Percentiles rank a stretch among this genome's conserved stretches.
phyloP scores from a whole-genome alignment of 2,888 invertebrate species.

The Sarcophaga rosellei region DNA sequence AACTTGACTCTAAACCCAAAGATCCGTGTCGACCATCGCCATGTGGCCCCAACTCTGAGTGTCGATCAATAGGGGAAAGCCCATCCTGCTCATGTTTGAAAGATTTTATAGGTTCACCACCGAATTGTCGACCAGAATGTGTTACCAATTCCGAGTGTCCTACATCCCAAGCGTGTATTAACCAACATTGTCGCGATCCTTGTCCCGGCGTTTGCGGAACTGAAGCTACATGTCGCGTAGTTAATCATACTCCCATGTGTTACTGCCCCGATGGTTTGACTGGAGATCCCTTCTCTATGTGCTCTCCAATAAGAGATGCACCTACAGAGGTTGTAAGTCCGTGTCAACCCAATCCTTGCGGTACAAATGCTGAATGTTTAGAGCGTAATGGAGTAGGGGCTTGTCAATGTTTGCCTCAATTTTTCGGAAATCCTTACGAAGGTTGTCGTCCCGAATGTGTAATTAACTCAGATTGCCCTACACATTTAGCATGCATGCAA shows the following conservation, averaged over 20 bases:
- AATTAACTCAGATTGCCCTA: conserved; percentile 87
- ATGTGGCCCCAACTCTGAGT: conserved; percentile 89
- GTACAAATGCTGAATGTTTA: conserved; percentile 88
- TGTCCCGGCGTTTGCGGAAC: conserved; percentile 87
- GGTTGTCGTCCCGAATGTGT: conserved; percentile 89
- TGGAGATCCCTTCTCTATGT: conserved; percentile 83
- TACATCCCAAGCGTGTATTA: conserved; percentile 87
- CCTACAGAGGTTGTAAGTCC: conserved; percentile 81
- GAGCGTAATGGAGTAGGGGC: conserved; percentile 85
- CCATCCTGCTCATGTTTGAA: conserved; percentile 87
- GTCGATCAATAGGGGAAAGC: conserved; percentile 85
- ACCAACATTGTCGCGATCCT: conserved; percentile 88
- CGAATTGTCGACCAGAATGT: conserved; percentile 90
- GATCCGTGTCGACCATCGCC: conserved; percentile 89
- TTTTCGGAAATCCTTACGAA: conserved; percentile 89
- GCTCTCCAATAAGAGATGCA: conserved; percentile 71
- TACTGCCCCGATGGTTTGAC: conserved; percentile 83
- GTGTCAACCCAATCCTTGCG: conserved; percentile 89
- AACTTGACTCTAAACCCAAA: conserved; percentile 71
- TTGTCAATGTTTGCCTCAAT: conserved; percentile 87
- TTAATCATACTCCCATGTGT: conserved; percentile 85
- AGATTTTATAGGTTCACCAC: conserved; percentile 88
- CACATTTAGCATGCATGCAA: conserved; percentile 86
- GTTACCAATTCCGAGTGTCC: conserved; percentile 90
- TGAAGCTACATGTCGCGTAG: conserved; percentile 83